These are phyloP conservation scores for Choreutis nemorana DNA, from an alignment of 2,888 invertebrate species.

Conservation along the genomic window DNA sequence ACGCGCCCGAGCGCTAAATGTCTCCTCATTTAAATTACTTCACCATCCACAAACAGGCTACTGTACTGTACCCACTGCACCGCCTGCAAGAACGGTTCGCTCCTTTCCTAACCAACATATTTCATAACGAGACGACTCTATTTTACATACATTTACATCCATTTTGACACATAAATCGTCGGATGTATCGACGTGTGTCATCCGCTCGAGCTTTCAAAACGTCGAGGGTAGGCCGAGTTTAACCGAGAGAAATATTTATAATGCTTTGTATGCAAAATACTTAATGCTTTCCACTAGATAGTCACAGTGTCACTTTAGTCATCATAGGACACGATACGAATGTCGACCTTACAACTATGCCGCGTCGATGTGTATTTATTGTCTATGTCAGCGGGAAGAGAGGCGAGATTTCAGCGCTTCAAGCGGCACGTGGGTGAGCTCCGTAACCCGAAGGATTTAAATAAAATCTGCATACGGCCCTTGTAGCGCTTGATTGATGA, in stretches of 20 bases:
- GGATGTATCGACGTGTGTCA: conserved; percentile 51
- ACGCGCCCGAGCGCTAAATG: conserved; percentile 7
- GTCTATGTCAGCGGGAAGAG: conserved; percentile 6
- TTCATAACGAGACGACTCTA: conserved; percentile 33
- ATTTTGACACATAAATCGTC: conserved; percentile 37
- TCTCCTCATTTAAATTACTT: too few relatives aligned
- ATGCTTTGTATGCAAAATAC: conserved; percentile 63
- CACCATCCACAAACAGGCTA: conserved; percentile 18
- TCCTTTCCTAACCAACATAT: conserved; percentile 20
- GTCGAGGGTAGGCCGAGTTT: conserved; percentile 32
- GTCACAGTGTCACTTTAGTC: conserved; percentile 33
- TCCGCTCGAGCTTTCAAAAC: conserved; percentile 50
- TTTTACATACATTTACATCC: conserved; percentile 55
- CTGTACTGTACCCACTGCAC: conserved; percentile 17
- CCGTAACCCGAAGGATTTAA: conserved; percentile 33
- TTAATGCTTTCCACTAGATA: conserved; percentile 41
- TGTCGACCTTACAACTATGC: conserved; percentile 32
- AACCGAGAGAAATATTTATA: conserved; percentile 59
- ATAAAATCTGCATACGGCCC: conserved; percentile 45
- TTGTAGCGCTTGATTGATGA: conserved; percentile 48
- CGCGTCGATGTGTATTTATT: conserved; percentile 18
- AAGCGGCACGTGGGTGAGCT: conserved; percentile 34
- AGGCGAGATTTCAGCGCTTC: conserved; percentile 24
- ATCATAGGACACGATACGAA: conserved; percentile 24
- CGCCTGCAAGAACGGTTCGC: too few relatives aligned